These are phyloP conservation scores for Watersipora subatra DNA, from an alignment of 1,140 invertebrate genomes.

Conservation along the genomic window DNA sequence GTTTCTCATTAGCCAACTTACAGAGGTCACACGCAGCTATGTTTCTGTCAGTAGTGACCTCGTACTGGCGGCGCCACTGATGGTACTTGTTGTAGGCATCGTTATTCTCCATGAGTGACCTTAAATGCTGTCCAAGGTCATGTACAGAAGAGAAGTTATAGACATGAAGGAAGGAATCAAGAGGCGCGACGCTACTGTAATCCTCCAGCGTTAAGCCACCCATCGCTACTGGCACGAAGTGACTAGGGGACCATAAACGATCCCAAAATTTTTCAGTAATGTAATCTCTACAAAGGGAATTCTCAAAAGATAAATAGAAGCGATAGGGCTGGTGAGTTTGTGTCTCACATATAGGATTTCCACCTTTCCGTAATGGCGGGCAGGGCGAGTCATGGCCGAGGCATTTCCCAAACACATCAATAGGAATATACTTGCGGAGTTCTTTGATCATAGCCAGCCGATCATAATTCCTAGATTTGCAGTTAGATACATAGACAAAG, in stretches of 20 bases:
- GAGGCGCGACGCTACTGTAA: constrained; percentile 70
- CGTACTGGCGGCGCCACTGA: constrained; percentile 20
- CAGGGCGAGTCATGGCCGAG: background rate
- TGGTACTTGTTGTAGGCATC: constrained; percentile 39
- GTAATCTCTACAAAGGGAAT: constrained; percentile 89
- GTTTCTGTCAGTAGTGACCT: background rate
- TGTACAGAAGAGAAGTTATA: constrained; percentile 21
- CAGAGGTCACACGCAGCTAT: background rate
- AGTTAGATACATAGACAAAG: background rate
- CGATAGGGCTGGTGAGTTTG: constrained; percentile 18
- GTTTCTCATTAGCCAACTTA: background rate
- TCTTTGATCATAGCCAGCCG: constrained; percentile 44
- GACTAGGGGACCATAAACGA: background rate
- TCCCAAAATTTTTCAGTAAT: constrained; percentile 91
- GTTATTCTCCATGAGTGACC: constrained; percentile 31
- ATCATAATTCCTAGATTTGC: constrained; percentile 6
- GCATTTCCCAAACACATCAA: constrained; percentile 52
- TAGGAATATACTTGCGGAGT: constrained; percentile 30
- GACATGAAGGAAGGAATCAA: constrained; percentile 33
- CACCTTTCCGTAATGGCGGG: background rate
- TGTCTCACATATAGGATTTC: background rate
- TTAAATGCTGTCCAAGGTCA: constrained; percentile 32
- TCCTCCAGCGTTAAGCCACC: constrained; percentile 65
- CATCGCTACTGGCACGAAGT: constrained; percentile 85
- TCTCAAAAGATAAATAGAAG: constrained; percentile 47